Evolutionary conservation across 2,797 vertebrate species (phyloP).

Genomic region (Hapalemur alaotrensis): DNA sequence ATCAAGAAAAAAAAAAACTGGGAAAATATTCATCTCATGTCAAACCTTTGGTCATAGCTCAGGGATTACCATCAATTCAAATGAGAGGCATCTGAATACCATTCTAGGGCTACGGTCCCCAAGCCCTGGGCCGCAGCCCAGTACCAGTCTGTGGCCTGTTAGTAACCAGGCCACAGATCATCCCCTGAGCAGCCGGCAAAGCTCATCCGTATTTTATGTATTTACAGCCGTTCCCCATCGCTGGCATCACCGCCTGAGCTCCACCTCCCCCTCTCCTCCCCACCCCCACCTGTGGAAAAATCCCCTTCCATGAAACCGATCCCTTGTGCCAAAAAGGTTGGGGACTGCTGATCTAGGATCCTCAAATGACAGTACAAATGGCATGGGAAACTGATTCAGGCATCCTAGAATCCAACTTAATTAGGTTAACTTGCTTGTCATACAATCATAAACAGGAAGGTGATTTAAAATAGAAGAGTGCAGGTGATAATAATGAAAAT

Average conservation of each 20-base stretch:
- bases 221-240: too few relatives aligned
- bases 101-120: not conserved
- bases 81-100: not conserved
- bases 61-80: not conserved
- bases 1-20: not conserved
- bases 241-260: too few relatives aligned
- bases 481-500: not conserved
- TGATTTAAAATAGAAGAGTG: constrained; percentile 23
- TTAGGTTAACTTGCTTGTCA: not conserved
- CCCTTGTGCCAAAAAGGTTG: too few relatives aligned
- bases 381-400: not conserved
- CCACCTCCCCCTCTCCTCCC: too few relatives aligned
- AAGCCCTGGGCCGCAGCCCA: too few relatives aligned
- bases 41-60: not conserved
- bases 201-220: too few relatives aligned
- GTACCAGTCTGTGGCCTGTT: too few relatives aligned
- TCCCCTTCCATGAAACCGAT: too few relatives aligned
- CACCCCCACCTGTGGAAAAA: too few relatives aligned
- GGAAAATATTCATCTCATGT: not conserved
- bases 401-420: not conserved
- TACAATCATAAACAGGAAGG: not conserved
- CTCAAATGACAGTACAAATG: not conserved
- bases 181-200: too few relatives aligned
- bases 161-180: too few relatives aligned
- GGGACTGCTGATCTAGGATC: not conserved